Evolutionary conservation across 2,888 invertebrate genomes (phyloP).

Genomic region (Anorthoa munda): DNA sequence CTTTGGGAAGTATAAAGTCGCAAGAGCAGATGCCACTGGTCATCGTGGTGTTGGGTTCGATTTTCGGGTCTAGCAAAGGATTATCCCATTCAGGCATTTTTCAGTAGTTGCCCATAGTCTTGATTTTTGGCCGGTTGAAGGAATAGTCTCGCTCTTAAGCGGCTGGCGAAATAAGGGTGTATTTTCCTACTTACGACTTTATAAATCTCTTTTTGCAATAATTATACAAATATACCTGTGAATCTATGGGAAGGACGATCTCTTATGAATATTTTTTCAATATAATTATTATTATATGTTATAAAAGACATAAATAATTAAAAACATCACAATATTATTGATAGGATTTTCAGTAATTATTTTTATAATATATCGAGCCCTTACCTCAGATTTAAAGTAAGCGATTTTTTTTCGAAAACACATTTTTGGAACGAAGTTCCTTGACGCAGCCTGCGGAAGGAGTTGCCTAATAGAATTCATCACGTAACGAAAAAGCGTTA

Average conservation of each 20-base stretch:
- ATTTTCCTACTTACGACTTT: slow-evolving; percentile 17
- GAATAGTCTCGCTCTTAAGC: background rate
- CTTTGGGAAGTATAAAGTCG: slow-evolving; percentile 22
- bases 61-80: too few relatives aligned
- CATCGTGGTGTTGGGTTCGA: background rate
- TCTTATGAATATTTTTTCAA: slow-evolving; percentile 28
- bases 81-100: background rate
- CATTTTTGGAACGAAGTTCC: too few relatives aligned
- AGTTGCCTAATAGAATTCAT: too few relatives aligned
- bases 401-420: too few relatives aligned
- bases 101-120: background rate
- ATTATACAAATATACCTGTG: slow-evolving; percentile 35
- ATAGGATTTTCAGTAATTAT: background rate
- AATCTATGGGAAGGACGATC: slow-evolving; percentile 30
- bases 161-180: too few relatives aligned
- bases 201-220: slow-evolving; percentile 14
- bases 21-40: background rate
- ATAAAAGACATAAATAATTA: slow-evolving; percentile 38
- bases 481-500: too few relatives aligned
- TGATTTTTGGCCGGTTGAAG: too few relatives aligned
- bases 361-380: too few relatives aligned
- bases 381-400: too few relatives aligned
- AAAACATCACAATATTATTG: background rate
- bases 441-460: too few relatives aligned
- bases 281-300: slow-evolving; percentile 16